A percentile compares a stretch with the other conserved stretches of the same genome.
Evolutionary conservation across 2,888 invertebrate genomes (phyloP).

Genomic region (Holacanthella duospinosa): DNA sequence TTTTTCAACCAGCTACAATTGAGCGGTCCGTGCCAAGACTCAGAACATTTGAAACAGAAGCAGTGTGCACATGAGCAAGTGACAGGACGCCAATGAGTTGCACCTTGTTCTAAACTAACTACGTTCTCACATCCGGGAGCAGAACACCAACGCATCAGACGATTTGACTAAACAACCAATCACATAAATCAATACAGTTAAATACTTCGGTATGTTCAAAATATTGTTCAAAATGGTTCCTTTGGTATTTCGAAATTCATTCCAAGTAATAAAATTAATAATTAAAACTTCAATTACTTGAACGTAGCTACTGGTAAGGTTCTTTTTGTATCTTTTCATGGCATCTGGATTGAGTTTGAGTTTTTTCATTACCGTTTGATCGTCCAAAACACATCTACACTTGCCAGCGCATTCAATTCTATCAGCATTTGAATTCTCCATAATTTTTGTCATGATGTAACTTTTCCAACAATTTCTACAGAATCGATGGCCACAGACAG

Average conservation of each 20-base stretch:
- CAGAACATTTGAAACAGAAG: conserved; percentile 49
- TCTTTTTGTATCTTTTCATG: conserved; percentile 84
- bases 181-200: too few relatives aligned
- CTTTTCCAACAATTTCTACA: conserved; percentile 91
- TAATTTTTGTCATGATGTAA: conserved; percentile 93
- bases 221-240: too few relatives aligned
- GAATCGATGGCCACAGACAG: conserved; percentile 93
- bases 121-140: conserved; percentile 94
- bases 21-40: conserved; percentile 50
- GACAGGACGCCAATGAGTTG: conserved; percentile 59
- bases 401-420: conserved; percentile 93
- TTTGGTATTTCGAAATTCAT: too few relatives aligned
- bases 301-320: conserved; percentile 90
- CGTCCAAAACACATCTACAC: conserved; percentile 90
- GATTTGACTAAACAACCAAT: conserved; percentile 71
- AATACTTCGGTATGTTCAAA: too few relatives aligned
- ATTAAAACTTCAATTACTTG: too few relatives aligned
- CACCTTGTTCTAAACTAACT: conserved; percentile 69
- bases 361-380: conserved; percentile 90
- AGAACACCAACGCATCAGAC: conserved; percentile 92
- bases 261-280: too few relatives aligned
- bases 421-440: conserved; percentile 90
- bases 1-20: conserved; percentile 47
- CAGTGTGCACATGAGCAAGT: conserved; percentile 46
- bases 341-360: conserved; percentile 75